Percentiles rank a stretch among this genome's conserved stretches.
phyloP scores from a whole-genome alignment of 2,797 vertebrate genomes.

The Tadarida brasiliensis region DNA sequence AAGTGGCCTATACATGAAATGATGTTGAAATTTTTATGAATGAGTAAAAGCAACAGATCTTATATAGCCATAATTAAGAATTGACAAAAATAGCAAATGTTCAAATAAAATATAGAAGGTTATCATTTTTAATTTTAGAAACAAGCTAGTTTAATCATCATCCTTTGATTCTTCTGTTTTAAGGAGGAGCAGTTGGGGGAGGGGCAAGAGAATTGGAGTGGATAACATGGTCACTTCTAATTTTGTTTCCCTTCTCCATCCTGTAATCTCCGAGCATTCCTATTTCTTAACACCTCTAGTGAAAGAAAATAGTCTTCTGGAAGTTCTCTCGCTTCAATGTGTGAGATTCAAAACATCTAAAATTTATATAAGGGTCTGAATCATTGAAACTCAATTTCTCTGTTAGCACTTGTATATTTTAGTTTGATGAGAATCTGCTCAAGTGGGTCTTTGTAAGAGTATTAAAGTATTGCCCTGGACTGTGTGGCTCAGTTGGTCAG shows the following conservation, averaged over 20 bases:
- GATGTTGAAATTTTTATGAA: neutral
- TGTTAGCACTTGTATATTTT: neutral
- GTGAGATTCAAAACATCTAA: neutral
- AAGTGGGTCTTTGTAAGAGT: neutral
- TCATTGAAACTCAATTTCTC: neutral
- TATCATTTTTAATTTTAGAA: constrained; percentile 13
- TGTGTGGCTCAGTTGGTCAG: too few relatives aligned
- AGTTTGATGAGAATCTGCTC: neutral
- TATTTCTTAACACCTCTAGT: neutral
- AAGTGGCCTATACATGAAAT: neutral
- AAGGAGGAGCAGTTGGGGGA: neutral
- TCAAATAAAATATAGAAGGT: neutral
- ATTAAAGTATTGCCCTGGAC: too few relatives aligned
- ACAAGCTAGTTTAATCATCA: neutral
- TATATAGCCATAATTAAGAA: neutral
- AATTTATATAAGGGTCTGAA: neutral
- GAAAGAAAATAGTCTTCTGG: neutral
- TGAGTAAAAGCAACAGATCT: neutral
- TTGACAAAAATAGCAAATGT: neutral
- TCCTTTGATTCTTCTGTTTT: neutral
- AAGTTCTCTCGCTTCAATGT: neutral
- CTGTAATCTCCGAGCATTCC: neutral
- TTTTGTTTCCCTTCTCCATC: neutral
- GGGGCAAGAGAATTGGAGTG: neutral
- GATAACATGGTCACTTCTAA: rapidly evolving